Evolutionary conservation across 2,888 invertebrate species (phyloP).

Genomic region (Parnassius orleans): DNA sequence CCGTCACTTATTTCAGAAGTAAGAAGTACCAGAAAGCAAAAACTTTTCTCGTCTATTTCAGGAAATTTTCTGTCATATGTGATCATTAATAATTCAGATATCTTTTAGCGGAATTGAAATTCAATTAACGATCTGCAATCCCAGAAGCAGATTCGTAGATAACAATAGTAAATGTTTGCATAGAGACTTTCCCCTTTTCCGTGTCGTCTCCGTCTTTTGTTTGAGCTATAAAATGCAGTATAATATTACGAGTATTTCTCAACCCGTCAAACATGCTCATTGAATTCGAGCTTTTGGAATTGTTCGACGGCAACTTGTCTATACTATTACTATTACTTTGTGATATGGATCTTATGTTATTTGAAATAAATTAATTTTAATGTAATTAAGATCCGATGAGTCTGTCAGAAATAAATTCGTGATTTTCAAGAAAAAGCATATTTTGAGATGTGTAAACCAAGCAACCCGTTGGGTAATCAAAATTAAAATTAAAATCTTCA

Average conservation of each 20-base stretch:
- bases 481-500: neutral
- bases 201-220: constrained; percentile 26
- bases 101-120: constrained; percentile 18
- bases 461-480: constrained; percentile 4
- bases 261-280: constrained; percentile 19
- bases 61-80: neutral
- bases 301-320: constrained; percentile 9
- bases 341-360: too few species aligned
- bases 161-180: constrained; percentile 29
- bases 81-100: constrained; percentile 13
- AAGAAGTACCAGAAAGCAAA: neutral
- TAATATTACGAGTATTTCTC: constrained; percentile 21
- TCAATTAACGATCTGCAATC: constrained; percentile 19
- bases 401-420: constrained; percentile 14
- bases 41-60: constrained; percentile 3
- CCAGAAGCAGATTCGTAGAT: constrained; percentile 24
- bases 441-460: constrained; percentile 12
- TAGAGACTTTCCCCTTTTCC: constrained; percentile 23
- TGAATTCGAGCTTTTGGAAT: constrained; percentile 21
- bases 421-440: neutral
- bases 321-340: constrained; percentile 3
- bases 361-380: too few species aligned
- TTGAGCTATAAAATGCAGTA: constrained; percentile 27
- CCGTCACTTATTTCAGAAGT: too few species aligned
- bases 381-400: constrained; percentile 17